Evolutionary conservation across 1,140 invertebrate genomes (phyloP).

Genomic region (Pomacea maculata): DNA sequence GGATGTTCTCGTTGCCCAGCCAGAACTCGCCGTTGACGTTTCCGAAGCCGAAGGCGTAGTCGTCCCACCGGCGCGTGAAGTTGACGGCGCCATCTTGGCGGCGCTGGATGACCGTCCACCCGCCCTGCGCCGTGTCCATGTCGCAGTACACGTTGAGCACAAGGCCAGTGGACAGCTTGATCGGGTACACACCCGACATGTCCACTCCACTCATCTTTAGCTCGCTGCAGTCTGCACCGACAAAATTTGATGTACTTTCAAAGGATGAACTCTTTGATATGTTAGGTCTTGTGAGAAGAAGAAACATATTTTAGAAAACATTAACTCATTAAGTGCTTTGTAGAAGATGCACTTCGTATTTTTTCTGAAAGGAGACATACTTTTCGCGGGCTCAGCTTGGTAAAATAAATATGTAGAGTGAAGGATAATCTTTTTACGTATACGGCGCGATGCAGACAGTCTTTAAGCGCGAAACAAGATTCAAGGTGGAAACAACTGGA

Average conservation of each 20-base stretch:
- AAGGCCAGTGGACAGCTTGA: constrained; percentile 73
- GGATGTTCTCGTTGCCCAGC: constrained; percentile 67
- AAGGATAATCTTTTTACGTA: too few species aligned
- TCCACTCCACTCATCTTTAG: constrained; percentile 43
- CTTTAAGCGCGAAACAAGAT: too few species aligned
- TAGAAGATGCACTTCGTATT: too few species aligned
- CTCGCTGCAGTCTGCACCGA: constrained; percentile 56
- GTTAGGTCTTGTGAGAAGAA: too few species aligned
- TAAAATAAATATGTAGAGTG: too few species aligned
- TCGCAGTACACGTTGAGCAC: constrained; percentile 81
- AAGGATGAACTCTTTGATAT: too few species aligned
- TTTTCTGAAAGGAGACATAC: too few species aligned
- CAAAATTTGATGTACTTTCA: neutral
- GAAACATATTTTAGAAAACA: too few species aligned
- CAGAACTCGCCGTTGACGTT: constrained; percentile 78
- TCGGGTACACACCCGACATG: constrained; percentile 73
- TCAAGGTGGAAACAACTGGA: too few species aligned
- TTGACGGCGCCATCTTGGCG: constrained; percentile 80
- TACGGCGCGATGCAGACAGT: too few species aligned
- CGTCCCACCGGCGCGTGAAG: constrained; percentile 91
- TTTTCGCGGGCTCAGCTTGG: too few species aligned
- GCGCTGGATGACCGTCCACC: constrained; percentile 86
- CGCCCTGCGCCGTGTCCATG: constrained; percentile 79
- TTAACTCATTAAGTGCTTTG: too few species aligned
- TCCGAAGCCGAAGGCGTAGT: constrained; percentile 95